Evolutionary conservation across 2,797 vertebrate species (phyloP), one percentile per base, ranked within the genome.

Genomic region (Ambastaia sidthimunki): DNA sequence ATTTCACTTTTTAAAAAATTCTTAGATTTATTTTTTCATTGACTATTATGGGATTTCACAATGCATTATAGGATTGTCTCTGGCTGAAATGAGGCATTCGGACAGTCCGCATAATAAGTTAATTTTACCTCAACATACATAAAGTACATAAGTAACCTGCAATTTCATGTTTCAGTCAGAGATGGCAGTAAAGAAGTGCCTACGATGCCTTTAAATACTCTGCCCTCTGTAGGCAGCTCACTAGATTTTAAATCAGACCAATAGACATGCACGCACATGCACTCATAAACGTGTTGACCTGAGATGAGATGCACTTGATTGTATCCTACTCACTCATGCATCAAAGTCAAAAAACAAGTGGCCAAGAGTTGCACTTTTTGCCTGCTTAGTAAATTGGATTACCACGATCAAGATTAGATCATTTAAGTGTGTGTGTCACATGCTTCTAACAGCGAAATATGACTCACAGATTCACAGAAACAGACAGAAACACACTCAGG

Each of bases 391-490:
- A 47, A 47, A 13, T 50, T 28, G 16, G 67, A 21, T 7, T 69
- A 48, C 19, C 31, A 10, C n/a, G 3, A 70, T 50, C 21, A 19
- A 60, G 23, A 60, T 55, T 7, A n/a, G 21, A 55, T 60, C 57
- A 60, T 7, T 55, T 28, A 4, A 28, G 11, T 15, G 23, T 60
- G 23, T 25, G 23, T 7, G 23, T 60, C 23, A 15, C 19, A 59
- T 25, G 19, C 21, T 23, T 57, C 75, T 71, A 31, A 69, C 57
- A 77, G 9, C 3, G 12, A 71, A 41, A 69, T 7, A 48, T 82
- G 78, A 83, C 81, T 83, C 82, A 83, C 73, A 34, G 21, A 68
- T 57, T 37, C 54, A 47, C 75, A 82, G 83, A 83, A 80, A 83
- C 75, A 79, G 19, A n/a, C 21, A 44, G 0, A 66, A 47, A 25